phyloP scores from a whole-genome alignment of 2,888 invertebrate species.

The Beris morrisii region DNA sequence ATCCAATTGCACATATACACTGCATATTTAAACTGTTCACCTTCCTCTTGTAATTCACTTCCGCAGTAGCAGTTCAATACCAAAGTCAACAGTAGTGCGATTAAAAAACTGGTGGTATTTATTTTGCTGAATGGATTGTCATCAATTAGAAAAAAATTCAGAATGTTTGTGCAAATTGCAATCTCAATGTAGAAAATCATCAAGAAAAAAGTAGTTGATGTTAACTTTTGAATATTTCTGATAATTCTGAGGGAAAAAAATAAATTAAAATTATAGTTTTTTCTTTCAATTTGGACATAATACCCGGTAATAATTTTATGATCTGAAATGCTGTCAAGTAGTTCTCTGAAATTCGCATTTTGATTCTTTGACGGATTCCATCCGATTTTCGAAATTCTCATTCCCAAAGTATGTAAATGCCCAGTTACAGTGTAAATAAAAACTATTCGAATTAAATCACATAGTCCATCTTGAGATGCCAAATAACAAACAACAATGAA shows the following conservation, averaged over 20 bases:
- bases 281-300: not conserved
- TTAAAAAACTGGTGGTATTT: too few species aligned
- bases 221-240: too few species aligned
- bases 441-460: constrained; percentile 2
- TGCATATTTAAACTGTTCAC: constrained; percentile 7
- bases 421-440: constrained; percentile 3
- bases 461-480: constrained; percentile 3
- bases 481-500: not conserved
- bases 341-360: not conserved
- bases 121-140: too few species aligned
- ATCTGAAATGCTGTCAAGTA: not conserved
- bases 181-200: too few species aligned
- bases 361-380: not conserved
- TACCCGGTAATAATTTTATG: not conserved
- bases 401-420: not conserved
- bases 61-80: constrained; percentile 16
- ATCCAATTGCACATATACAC: constrained; percentile 31
- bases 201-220: too few species aligned
- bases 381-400: constrained; percentile 5
- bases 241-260: too few species aligned
- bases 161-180: too few species aligned
- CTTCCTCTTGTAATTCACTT: constrained; percentile 11
- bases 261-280: too few species aligned
- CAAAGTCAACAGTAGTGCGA: too few species aligned
- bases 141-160: too few species aligned